Evolutionary conservation across 2,888 invertebrate species (phyloP), one percentile per base, ranked within the genome.

Genomic region (Ectropis crepuscularia): DNA sequence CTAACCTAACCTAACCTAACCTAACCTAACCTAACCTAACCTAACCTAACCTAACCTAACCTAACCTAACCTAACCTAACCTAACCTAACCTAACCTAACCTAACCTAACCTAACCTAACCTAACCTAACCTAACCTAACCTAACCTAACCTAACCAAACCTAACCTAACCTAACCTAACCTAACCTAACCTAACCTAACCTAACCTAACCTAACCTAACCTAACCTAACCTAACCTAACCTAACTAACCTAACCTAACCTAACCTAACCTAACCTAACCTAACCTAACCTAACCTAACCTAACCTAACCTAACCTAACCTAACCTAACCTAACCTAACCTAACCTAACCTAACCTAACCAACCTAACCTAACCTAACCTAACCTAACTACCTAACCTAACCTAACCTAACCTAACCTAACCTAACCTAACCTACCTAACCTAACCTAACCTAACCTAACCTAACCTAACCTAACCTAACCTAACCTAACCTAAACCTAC

Each of bases 321-420:
- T 64, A 59, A 59, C 64, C 64, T 64, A 60, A 59, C 64, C 64
- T 64, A 59, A 54, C 63, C 63, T 60, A 58, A 61, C 58, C 65
- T 58, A 58, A 58, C 65, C 65, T 61, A 62, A 61, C n/a, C n/a
- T n/a, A n/a, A n/a, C n/a, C n/a, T n/a, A n/a, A n/a, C n/a, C n/a
- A n/a, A n/a, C n/a, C n/a, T n/a, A n/a, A n/a, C n/a, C n/a, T n/a
- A n/a, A n/a, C n/a, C n/a, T n/a, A n/a, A n/a, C n/a, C n/a, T n/a
- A n/a, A n/a, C n/a, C n/a, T n/a, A n/a, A n/a, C n/a, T n/a, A n/a
- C n/a, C n/a, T n/a, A n/a, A n/a, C n/a, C 61, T 65, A 58, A 61
- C 61, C 65, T 65, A 61, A 61, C 65, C 65, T 65, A 61, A 61
- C n/a, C n/a, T n/a, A n/a, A n/a, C n/a, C n/a, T n/a, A n/a, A n/a